A percentile compares a stretch with the other conserved stretches of the same genome.
These are phyloP conservation scores for Plumapathes pennacea DNA, from an alignment of 92 coral and sea anemone genomes.

Conservation along the genomic window DNA sequence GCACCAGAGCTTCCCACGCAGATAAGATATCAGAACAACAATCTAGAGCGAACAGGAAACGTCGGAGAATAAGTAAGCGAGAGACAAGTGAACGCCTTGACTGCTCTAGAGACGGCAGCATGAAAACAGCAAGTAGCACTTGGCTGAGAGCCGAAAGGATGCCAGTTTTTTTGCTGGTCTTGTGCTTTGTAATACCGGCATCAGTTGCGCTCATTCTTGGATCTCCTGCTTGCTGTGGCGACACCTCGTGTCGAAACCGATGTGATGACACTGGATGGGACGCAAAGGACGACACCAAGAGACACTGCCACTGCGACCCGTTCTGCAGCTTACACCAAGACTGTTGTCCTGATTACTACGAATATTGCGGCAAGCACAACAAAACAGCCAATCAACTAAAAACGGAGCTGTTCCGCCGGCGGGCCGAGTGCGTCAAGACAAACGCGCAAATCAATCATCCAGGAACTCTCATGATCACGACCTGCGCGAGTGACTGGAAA, in stretches of 20 bases:
- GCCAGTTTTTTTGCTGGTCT: too few species aligned
- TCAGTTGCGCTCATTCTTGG: too few species aligned
- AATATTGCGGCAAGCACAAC: conserved; percentile 25
- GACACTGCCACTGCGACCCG: conserved; percentile 78
- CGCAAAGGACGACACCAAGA: background rate
- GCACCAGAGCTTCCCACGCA: too few species aligned
- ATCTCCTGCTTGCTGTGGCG: too few species aligned
- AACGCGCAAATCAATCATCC: conserved; percentile 1
- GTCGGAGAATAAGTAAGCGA: too few species aligned
- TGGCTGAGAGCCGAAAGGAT: too few species aligned
- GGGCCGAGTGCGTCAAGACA: conserved; percentile 23
- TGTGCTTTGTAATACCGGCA: too few species aligned
- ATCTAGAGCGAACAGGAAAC: too few species aligned
- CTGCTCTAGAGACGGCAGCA: too few species aligned
- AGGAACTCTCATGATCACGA: conserved; percentile 57
- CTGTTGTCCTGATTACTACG: conserved; percentile 65
- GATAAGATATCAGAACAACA: too few species aligned
- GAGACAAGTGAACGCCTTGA: too few species aligned
- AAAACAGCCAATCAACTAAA: background rate
- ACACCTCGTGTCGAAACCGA: conserved; percentile 15
- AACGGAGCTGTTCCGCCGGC: background rate
- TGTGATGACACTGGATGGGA: conserved; percentile 31
- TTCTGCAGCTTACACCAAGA: conserved; percentile 49
- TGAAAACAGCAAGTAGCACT: too few species aligned
- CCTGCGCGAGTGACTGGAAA: conserved; percentile 36